phyloP scores from a whole-genome alignment of 2,888 invertebrate genomes.

The Polymixis lichenea region DNA sequence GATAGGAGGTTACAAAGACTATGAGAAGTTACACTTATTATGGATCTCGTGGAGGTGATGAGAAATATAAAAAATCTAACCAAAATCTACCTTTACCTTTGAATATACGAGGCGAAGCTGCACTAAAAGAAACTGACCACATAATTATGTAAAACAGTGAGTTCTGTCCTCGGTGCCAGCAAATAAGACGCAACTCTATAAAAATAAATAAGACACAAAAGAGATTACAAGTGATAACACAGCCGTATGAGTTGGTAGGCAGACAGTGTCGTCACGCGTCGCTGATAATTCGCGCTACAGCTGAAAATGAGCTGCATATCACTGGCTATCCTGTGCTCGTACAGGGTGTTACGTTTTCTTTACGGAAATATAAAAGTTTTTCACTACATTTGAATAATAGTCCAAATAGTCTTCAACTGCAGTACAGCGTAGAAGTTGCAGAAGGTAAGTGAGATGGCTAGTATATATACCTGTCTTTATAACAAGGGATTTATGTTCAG shows the following conservation, averaged over 20 bases:
- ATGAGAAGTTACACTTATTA: too few species aligned
- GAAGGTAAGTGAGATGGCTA: neutral
- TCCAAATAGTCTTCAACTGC: too few species aligned
- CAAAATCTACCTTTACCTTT: too few species aligned
- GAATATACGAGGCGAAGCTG: too few species aligned
- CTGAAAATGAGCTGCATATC: conserved; percentile 83
- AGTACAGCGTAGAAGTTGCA: too few species aligned
- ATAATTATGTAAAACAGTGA: too few species aligned
- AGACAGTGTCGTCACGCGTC: conserved; percentile 74
- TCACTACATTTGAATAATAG: neutral
- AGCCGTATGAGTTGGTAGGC: conserved; percentile 27
- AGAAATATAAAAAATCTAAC: too few species aligned
- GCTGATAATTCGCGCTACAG: conserved; percentile 77
- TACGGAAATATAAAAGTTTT: neutral
- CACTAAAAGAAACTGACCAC: too few species aligned
- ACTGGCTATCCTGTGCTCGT: conserved; percentile 66
- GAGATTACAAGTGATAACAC: conserved; percentile 23
- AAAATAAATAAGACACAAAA: conserved; percentile 38
- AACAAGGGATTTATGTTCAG: neutral
- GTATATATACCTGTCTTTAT: neutral
- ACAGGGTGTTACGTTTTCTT: conserved; percentile 53
- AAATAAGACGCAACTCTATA: conserved; percentile 20
- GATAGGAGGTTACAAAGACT: too few species aligned
- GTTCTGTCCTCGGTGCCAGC: neutral
- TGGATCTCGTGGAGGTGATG: too few species aligned